These are phyloP conservation scores for Graphium colonna DNA, from an alignment of 2,888 invertebrate species.

Conservation along the genomic window DNA sequence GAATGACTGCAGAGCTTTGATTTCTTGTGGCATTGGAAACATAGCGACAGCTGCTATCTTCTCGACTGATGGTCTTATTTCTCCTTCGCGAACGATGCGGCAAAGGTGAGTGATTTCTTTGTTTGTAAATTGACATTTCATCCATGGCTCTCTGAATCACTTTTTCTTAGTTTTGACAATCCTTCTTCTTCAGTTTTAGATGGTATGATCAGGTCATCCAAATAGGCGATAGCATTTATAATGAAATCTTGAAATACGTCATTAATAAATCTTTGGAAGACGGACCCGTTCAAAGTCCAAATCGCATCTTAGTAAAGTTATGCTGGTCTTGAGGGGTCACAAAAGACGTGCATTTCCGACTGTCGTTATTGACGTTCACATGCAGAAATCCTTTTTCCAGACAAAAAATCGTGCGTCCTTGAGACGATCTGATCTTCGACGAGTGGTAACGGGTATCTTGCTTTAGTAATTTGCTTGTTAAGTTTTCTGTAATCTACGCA, in stretches of 20 bases:
- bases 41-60: constrained; percentile 28
- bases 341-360: constrained; percentile 45
- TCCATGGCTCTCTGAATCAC: no score
- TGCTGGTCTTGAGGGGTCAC: constrained; percentile 45
- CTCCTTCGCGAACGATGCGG: constrained; percentile 25
- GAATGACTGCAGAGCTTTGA: constrained; percentile 27
- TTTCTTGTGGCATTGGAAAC: constrained; percentile 23
- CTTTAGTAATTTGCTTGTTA: constrained; percentile 41
- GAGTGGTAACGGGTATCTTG: constrained; percentile 42
- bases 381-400: constrained; percentile 46
- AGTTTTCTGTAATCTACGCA: constrained; percentile 19
- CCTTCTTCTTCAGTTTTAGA: constrained; percentile 28
- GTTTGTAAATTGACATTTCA: constrained; percentile 45
- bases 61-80: constrained; percentile 26
- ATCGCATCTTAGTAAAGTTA: constrained; percentile 46
- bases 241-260: constrained; percentile 36
- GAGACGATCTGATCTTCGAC: constrained; percentile 35
- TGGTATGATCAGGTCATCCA: constrained; percentile 30
- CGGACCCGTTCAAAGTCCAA: constrained; percentile 46
- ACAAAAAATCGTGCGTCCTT: constrained; percentile 26
- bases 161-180: constrained; percentile 23
- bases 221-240: constrained; percentile 21
- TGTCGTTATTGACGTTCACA: constrained; percentile 35
- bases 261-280: constrained; percentile 40
- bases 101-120: constrained; percentile 34